A percentile compares a stretch with the other conserved stretches of the same genome.
Conservation (phyloP, 2,888 invertebrate genomes). For the Caenorhabditis sp. region DNA sequence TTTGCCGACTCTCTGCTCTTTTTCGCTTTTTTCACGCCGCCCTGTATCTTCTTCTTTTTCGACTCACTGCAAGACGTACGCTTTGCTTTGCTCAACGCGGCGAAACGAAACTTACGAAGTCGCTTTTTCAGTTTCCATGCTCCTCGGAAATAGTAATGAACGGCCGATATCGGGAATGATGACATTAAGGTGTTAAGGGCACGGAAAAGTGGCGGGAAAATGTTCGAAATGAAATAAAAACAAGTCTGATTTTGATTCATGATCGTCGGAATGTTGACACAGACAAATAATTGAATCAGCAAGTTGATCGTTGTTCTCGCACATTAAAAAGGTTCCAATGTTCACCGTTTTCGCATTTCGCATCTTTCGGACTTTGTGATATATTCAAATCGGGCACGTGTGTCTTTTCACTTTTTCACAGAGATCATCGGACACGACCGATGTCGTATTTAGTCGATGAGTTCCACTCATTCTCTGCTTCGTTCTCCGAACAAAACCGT, state of each 20-base stretch:
- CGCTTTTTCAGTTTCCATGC: constrained; percentile 35
- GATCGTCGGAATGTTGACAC: no score
- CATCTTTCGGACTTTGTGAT: no score
- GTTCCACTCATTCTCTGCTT: constrained; percentile 52
- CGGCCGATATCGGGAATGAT: no score
- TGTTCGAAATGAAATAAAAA: no score
- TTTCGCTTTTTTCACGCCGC: not conserved
- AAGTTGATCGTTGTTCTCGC: not conserved
- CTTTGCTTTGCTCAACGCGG: not conserved
- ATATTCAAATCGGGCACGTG: constrained; percentile 35
- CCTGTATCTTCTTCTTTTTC: constrained; percentile 12
- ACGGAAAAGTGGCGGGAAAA: no score
- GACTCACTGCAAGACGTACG: constrained; percentile 7
- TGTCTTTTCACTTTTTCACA: constrained; percentile 4
- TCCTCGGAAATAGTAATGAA: constrained; percentile 18
- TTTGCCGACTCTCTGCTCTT: constrained; percentile 1
- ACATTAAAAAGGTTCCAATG: not conserved
- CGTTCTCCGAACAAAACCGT: constrained; percentile 25
- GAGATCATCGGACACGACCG: constrained; percentile 17
- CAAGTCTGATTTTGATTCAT: no score
- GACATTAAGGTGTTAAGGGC: no score
- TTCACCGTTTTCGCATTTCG: no score
- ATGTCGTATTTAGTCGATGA: constrained; percentile 52
- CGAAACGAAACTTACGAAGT: constrained; percentile 42
- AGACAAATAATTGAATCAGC: constrained; percentile 44